phyloP scores from a whole-genome alignment of 2,888 invertebrate species.

The Invenusta paracnida region DNA sequence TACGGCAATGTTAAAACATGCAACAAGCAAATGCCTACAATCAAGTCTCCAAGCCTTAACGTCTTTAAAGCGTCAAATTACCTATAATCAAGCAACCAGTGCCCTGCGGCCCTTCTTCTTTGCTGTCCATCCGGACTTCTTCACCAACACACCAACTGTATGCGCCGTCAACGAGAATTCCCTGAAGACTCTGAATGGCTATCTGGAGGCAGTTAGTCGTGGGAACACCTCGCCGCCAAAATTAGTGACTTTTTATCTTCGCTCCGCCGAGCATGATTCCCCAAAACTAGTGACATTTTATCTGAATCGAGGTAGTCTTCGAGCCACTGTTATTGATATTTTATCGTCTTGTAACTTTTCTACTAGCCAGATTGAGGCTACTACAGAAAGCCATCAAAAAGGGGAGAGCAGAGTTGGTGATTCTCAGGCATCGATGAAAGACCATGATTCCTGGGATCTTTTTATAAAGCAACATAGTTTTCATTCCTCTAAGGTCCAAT shows the following conservation, averaged over 20 bases:
- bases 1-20: no score
- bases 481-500: neutral
- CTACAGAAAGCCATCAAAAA: neutral
- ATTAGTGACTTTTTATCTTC: neutral
- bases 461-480: neutral
- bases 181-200: constrained; percentile 1
- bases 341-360: neutral
- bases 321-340: neutral
- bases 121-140: constrained; percentile 7
- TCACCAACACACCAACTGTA: neutral
- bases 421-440: neutral
- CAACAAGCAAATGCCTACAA: no score
- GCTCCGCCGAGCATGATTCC: neutral
- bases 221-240: neutral
- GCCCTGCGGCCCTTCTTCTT: neutral
- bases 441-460: neutral
- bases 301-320: neutral
- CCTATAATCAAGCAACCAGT: neutral
- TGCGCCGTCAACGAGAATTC: neutral
- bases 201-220: neutral
- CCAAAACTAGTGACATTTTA: neutral
- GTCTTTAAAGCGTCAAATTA: neutral
- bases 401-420: neutral
- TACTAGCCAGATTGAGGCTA: neutral
- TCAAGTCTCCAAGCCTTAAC: no score